Percentiles rank a stretch among this genome's conserved stretches.
phyloP scores from a whole-genome alignment of 2,113 vertebrate species.

The Festucalex cinctus region DNA sequence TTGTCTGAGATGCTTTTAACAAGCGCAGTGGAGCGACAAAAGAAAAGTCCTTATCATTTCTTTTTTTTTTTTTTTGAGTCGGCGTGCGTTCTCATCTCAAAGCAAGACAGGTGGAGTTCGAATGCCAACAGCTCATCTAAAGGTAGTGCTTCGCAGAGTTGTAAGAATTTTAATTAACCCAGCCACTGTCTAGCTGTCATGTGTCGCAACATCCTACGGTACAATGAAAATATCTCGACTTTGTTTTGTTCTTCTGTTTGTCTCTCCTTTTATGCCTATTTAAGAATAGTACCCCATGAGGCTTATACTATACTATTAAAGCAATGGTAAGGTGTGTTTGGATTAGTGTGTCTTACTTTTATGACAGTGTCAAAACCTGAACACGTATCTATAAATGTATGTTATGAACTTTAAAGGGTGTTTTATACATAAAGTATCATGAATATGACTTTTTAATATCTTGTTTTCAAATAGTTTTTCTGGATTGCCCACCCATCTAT shows the following conservation, averaged over 20 bases:
- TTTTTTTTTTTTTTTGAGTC: conserved; percentile 19
- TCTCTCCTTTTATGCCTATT: neutral
- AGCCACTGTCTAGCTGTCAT: conserved; percentile 4
- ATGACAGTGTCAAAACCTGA: neutral
- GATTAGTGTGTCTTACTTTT: neutral
- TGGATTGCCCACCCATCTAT: too few species aligned
- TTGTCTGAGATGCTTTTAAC: conserved; percentile 58
- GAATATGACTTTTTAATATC: neutral
- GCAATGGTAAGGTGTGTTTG: neutral
- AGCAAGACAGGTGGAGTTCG: conserved; percentile 13
- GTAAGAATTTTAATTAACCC: conserved; percentile 25
- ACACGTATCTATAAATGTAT: too few species aligned
- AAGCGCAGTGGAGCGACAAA: conserved; percentile 18
- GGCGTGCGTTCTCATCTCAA: conserved; percentile 23
- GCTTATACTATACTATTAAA: neutral
- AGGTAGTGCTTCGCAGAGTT: conserved; percentile 14
- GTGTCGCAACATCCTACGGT: neutral
- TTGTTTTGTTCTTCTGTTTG: neutral
- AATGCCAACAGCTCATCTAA: conserved; percentile 25
- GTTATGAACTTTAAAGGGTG: too few species aligned
- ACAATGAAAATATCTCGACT: neutral
- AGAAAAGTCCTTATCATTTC: neutral
- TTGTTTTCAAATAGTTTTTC: neutral
- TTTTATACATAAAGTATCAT: too few species aligned
- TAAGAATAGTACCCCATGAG: neutral